phyloP scores from a whole-genome alignment of 2,113 vertebrate genomes.

The Capra hircus region DNA sequence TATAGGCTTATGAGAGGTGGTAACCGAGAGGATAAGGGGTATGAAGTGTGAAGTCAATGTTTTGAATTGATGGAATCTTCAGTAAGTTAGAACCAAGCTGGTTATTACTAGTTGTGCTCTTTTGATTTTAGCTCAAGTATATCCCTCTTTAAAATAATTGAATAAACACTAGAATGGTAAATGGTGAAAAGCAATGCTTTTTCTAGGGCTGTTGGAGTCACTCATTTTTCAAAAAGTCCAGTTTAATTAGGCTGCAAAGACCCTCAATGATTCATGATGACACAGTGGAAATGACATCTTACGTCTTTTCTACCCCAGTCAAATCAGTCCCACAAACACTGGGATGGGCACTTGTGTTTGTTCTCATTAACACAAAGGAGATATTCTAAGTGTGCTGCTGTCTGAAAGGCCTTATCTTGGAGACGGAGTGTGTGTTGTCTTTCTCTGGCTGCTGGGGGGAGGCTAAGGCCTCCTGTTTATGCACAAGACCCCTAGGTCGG shows the following conservation, averaged over 20 bases:
- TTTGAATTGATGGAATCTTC: background rate
- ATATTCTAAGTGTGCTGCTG: background rate
- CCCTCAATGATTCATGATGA: background rate
- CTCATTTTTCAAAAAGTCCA: background rate
- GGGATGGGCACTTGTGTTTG: background rate
- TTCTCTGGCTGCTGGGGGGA: background rate
- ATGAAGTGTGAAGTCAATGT: background rate
- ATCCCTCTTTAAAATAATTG: background rate
- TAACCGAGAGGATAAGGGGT: background rate
- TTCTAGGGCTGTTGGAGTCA: background rate
- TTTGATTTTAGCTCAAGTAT: background rate
- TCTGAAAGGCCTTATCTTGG: background rate
- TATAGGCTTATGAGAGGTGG: accelerated
- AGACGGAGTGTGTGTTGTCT: background rate
- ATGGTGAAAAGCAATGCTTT: background rate
- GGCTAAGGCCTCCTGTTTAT: background rate
- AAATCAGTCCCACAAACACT: background rate
- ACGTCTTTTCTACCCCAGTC: background rate
- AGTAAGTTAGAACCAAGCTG: background rate
- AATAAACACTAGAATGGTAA: background rate
- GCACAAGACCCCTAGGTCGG: background rate
- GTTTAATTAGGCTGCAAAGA: background rate
- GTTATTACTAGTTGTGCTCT: background rate
- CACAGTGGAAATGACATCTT: background rate
- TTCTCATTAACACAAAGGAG: background rate